Evolutionary conservation across 2,797 vertebrate genomes (phyloP).

Genomic region (Siniperca scherzeri): DNA sequence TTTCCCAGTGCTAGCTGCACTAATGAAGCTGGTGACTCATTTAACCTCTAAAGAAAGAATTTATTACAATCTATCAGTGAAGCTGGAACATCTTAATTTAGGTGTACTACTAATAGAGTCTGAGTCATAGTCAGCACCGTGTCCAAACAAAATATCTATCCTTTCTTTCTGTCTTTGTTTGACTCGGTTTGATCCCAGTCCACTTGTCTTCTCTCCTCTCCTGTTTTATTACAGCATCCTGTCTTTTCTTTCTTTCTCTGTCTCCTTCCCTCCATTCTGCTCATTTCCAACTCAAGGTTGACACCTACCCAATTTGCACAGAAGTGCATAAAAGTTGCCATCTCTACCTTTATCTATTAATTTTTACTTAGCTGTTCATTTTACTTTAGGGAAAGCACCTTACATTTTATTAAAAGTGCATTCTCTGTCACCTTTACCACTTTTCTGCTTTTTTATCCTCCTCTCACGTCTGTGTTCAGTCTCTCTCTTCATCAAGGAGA

Average conservation of each 20-base stretch:
- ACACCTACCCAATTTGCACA: constrained; percentile 44
- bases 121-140: constrained; percentile 45
- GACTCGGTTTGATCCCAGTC: constrained; percentile 39
- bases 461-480: neutral
- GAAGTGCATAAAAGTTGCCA: constrained; percentile 30
- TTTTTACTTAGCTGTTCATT: constrained; percentile 18
- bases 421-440: neutral
- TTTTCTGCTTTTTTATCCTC: constrained; percentile 7
- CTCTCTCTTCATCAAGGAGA: constrained; percentile 3
- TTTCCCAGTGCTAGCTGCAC: constrained; percentile 49
- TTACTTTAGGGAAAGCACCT: neutral
- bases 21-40: constrained; percentile 70
- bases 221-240: constrained; percentile 6
- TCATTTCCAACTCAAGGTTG: constrained; percentile 55
- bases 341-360: neutral
- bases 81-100: constrained; percentile 60
- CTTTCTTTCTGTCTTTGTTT: constrained; percentile 25
- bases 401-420: constrained; percentile 4
- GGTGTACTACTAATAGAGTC: constrained; percentile 47
- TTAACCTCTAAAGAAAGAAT: constrained; percentile 70
- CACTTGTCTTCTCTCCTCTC: constrained; percentile 23
- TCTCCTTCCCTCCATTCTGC: neutral
- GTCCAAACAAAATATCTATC: constrained; percentile 36
- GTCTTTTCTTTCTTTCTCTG: neutral
- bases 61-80: constrained; percentile 55